Base-by-base conservation (phyloP, 2,113 vertebrate genomes). In the Scatophagus argus region DNA sequence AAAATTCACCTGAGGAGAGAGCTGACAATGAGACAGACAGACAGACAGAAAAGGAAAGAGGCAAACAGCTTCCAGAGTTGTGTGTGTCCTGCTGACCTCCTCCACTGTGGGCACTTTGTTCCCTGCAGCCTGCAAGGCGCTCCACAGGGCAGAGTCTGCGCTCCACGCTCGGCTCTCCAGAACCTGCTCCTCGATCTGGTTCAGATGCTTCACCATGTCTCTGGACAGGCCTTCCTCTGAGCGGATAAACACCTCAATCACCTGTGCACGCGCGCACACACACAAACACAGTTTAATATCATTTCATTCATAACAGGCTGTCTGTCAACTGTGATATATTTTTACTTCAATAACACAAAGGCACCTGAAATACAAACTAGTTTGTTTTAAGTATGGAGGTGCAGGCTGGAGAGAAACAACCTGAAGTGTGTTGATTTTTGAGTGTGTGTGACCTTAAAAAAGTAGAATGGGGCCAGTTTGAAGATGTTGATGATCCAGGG, bases 191-290 rank as follows among this genome's bases (percentile, higher is more conserved):
- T 99, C 98, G 0, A 99, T 96, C 81, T 93, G 95, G 86, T 99
- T 99, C 65, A 99, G 93, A 29, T 99, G 98, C 86, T 99, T 99
- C 65, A 99, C 97, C 96, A 98, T 98, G 91, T 99, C 98, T 62
- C 98, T 95, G 68, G 98, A 99, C 36, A 99, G 95, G 3, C 97
- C 96, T 4, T 99, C 98, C 89, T 99, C 98, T 2, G 97, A 96
- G 1, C 98, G 97, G 87, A 99, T 99, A 11, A 99, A 95, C 74
- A 99, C 96, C 85, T 99, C 98, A 6, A 99, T 99, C 44, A 99
- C 98, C 98, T 99, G 73, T 19, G 41, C 2, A 6, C 34, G 54
- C 52, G 70, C 21, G 68, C 56, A 68, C 31, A n/a, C 39, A 56
- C 17, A 55, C 58, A 70, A 29, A 29, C 16, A 32, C 36, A 31